These are phyloP conservation scores for Paedocypris micromegethes DNA, from an alignment of 2,797 vertebrate genomes.

Conservation along the genomic window DNA sequence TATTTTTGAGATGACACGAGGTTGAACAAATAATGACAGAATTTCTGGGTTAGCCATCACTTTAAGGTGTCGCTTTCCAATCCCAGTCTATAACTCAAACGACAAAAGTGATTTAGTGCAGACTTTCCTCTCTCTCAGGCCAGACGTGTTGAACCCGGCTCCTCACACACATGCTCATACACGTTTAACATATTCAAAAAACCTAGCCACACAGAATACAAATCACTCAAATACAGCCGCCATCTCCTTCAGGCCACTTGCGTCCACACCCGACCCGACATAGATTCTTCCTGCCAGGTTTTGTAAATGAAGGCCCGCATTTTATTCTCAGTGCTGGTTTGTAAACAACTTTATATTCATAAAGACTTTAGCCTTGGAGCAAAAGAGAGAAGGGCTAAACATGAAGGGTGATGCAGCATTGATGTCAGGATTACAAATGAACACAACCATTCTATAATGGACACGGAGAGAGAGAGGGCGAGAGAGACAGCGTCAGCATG, in stretches of 20 bases:
- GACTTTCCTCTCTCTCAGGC: constrained; percentile 12
- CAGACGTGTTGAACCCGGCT: background rate
- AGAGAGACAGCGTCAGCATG: constrained; percentile 22
- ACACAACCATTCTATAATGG: constrained; percentile 31
- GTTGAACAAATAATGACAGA: background rate
- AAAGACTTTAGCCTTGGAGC: constrained; percentile 50
- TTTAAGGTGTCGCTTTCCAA: constrained; percentile 6
- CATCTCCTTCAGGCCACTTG: constrained; percentile 20
- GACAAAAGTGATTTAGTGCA: constrained; percentile 29
- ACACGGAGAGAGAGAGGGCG: constrained; percentile 10
- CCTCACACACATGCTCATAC: constrained; percentile 3
- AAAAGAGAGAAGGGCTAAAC: constrained; percentile 33
- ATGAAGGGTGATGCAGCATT: constrained; percentile 36
- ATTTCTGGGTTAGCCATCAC: constrained; percentile 5
- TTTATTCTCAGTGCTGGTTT: constrained; percentile 38
- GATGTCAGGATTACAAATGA: constrained; percentile 40
- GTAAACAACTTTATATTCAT: constrained; percentile 52
- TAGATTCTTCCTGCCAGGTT: constrained; percentile 20
- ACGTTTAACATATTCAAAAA: background rate
- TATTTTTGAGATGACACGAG: background rate
- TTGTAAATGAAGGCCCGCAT: constrained; percentile 38
- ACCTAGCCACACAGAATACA: constrained; percentile 16
- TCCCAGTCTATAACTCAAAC: constrained; percentile 24
- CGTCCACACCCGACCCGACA: constrained; percentile 6
- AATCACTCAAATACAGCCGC: constrained; percentile 28